Evolutionary conservation across 1,140 invertebrate genomes (phyloP).

Genomic region (Oryzaephilus surinamensis): DNA sequence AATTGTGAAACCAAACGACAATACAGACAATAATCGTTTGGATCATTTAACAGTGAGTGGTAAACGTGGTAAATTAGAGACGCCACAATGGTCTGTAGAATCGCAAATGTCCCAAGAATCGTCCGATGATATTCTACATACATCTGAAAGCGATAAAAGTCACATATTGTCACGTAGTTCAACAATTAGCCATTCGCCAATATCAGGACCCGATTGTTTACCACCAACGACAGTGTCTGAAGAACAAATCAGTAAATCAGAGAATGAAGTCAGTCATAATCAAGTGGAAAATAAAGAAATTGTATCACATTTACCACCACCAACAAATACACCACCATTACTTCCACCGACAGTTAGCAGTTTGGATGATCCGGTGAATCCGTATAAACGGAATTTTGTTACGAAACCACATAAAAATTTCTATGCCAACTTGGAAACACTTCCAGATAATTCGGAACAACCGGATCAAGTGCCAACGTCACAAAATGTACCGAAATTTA

Average conservation of each 20-base stretch:
- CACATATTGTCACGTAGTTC: slow-evolving; percentile 46
- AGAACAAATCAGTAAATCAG: not conserved
- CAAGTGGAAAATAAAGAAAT: slow-evolving; percentile 29
- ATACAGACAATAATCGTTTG: slow-evolving; percentile 1
- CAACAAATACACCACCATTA: slow-evolving; percentile 17
- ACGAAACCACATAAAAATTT: slow-evolving; percentile 26
- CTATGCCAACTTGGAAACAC: slow-evolving; percentile 47
- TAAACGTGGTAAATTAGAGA: slow-evolving; percentile 25
- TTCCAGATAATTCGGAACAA: slow-evolving; percentile 52
- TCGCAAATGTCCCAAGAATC: slow-evolving; percentile 50
- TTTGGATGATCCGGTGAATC: slow-evolving; percentile 25
- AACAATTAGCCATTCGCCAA: slow-evolving; percentile 32
- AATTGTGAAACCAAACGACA: slow-evolving; percentile 3
- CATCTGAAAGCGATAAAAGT: slow-evolving; percentile 45
- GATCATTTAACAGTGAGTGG: slow-evolving; percentile 6
- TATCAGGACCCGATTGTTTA: slow-evolving; percentile 18
- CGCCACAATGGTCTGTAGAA: slow-evolving; percentile 50
- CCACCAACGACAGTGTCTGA: not conserved
- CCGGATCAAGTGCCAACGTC: slow-evolving; percentile 35
- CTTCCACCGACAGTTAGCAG: slow-evolving; percentile 10
- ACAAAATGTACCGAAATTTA: not conserved
- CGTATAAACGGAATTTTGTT: slow-evolving; percentile 36
- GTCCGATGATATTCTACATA: slow-evolving; percentile 43
- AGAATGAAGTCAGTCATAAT: not conserved
- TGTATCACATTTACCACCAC: slow-evolving; percentile 16